Conservation (phyloP, 2,888 invertebrate genomes). For the Leptinotarsa peninsularis region DNA sequence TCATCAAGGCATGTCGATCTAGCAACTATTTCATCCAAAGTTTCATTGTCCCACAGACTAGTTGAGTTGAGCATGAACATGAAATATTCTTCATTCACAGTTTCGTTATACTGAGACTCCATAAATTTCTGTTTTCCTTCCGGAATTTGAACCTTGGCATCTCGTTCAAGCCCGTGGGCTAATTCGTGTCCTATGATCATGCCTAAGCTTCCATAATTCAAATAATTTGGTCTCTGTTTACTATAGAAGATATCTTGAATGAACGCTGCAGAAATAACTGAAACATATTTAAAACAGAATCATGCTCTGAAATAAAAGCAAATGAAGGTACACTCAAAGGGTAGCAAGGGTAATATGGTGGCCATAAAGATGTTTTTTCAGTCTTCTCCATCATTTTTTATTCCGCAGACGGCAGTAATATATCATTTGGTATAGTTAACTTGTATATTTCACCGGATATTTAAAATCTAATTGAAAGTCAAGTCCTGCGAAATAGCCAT, state of each 20-base stretch:
- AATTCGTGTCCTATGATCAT: slow-evolving; percentile 29
- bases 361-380: too few relatives aligned
- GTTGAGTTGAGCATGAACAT: slow-evolving; percentile 3
- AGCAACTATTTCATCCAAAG: slow-evolving; percentile 7
- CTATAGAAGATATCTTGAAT: slow-evolving; percentile 30
- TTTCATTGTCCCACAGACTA: slow-evolving; percentile 24
- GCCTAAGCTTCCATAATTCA: slow-evolving; percentile 34
- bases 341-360: too few relatives aligned
- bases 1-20: slow-evolving; percentile 20
- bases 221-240: slow-evolving; percentile 30
- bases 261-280: slow-evolving; percentile 26
- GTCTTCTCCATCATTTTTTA: too few relatives aligned
- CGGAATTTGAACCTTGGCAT: background rate
- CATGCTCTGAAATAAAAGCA: too few relatives aligned
- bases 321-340: too few relatives aligned
- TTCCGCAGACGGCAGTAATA: too few relatives aligned
- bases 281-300: background rate
- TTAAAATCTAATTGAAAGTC: too few relatives aligned
- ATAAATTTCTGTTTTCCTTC: background rate
- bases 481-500: too few relatives aligned
- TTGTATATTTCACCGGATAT: too few relatives aligned
- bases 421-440: too few relatives aligned
- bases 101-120: background rate
- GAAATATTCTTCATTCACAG: background rate
- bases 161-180: slow-evolving; percentile 16